Percentiles rank a stretch among this genome's conserved stretches.
These are phyloP conservation scores for Myotis pilosus DNA, from an alignment of 2,797 vertebrate genomes.

Conservation along the genomic window DNA sequence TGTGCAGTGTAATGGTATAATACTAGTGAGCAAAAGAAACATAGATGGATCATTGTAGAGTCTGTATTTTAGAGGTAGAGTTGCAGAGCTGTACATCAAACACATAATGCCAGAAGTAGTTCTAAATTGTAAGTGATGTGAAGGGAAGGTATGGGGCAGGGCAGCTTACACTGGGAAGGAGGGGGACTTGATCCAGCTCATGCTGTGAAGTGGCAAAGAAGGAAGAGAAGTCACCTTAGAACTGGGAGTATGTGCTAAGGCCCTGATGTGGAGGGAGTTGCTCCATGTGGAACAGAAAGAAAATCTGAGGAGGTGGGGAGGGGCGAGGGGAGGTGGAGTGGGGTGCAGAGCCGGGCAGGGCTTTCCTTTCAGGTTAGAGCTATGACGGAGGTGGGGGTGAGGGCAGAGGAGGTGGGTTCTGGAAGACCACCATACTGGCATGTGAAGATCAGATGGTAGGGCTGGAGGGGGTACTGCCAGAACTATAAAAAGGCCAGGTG, in stretches of 20 bases:
- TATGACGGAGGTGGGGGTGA: neutral
- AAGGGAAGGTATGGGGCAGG: neutral
- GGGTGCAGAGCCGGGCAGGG: neutral
- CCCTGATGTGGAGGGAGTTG: neutral
- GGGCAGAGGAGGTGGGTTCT: neutral
- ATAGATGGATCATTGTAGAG: neutral
- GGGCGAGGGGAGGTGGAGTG: neutral
- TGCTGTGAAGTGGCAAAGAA: neutral
- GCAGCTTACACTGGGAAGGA: too few species aligned
- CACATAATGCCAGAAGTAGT: neutral
- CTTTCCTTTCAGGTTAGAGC: neutral
- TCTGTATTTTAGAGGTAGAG: neutral
- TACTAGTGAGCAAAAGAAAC: neutral
- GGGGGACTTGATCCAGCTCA: neutral
- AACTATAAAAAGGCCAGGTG: neutral
- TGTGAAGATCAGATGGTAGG: neutral
- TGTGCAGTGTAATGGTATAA: neutral
- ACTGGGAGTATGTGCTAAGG: neutral
- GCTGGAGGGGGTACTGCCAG: neutral
- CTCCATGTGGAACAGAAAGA: neutral
- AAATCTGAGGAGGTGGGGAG: rapidly evolving
- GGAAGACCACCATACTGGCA: neutral
- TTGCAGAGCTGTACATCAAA: neutral
- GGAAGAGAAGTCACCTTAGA: neutral
- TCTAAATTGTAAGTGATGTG: neutral